phyloP scores from a whole-genome alignment of 1,140 invertebrate species.

The Magallana angulata region DNA sequence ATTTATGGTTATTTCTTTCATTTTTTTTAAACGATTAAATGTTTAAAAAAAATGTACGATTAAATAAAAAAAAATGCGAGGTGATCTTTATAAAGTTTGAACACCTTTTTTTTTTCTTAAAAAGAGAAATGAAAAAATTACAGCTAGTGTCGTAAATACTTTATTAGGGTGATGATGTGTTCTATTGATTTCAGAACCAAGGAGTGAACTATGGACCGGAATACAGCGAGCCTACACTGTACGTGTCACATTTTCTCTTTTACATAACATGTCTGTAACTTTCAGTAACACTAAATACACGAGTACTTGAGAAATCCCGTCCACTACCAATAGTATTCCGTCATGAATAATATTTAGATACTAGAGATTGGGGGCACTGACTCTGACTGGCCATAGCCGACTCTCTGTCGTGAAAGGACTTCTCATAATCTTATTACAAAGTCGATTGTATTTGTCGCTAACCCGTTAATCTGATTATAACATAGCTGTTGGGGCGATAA shows the following conservation, averaged over 20 bases:
- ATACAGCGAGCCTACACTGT: not conserved
- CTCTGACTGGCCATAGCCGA: not conserved
- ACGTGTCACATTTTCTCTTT: not conserved
- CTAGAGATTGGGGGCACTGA: not conserved
- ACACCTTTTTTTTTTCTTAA: too few relatives aligned
- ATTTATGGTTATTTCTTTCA: too few relatives aligned
- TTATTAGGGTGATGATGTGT: not conserved
- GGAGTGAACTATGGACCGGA: not conserved
- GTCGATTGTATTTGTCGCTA: conserved; percentile 31
- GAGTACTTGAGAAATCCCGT: not conserved
- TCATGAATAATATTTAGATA: conserved; percentile 28
- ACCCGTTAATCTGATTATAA: conserved; percentile 21
- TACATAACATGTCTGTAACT: not conserved
- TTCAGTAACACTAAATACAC: not conserved
- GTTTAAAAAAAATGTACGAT: too few relatives aligned
- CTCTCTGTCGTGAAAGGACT: conserved; percentile 26
- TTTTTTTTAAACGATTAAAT: too few relatives aligned
- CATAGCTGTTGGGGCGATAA: conserved; percentile 3
- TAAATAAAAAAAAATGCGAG: too few relatives aligned
- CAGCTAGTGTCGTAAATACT: not conserved
- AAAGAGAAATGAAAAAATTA: too few relatives aligned
- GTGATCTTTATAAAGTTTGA: too few relatives aligned
- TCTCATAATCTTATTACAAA: conserved; percentile 3
- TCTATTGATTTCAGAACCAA: not conserved
- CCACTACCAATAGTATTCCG: not conserved